Evolutionary conservation across 2,797 vertebrate species (phyloP), one percentile per base, ranked within the genome.

Genomic region (Esox lucius): DNA sequence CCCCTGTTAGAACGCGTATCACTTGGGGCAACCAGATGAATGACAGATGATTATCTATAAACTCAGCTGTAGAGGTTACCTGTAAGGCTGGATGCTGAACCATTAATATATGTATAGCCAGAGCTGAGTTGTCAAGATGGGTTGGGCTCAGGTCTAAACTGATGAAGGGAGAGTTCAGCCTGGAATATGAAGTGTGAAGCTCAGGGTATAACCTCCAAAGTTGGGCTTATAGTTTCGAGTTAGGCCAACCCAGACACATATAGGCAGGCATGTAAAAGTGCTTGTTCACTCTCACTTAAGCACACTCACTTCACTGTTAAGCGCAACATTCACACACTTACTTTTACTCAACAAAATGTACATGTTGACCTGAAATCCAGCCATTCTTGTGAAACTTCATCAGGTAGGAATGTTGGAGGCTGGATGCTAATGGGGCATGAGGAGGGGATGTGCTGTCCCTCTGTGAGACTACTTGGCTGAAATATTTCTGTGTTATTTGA

Each of bases 1-100:
- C 22, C 61, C 5, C 65, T 24, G 15, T 51, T 75, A 70, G 59
- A 5, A 62, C 17, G 56, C 64, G 22, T 69, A 81, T 39, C 48
- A 39, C 17, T 68, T 3, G 12, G n/a, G 68, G 76, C 51, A 62
- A 70, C 33, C 11, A n/a, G 33, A 26, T 71, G 22, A 76, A 39
- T 35, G 51, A 73, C 72, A 70, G n/a, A 24, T 75, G 48, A 24
- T 42, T 33, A 69, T 24, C 19, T 28, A 19, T n/a, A 39, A 75
- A 42, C 24, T 66, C 12, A 61, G 24, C 15, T 17, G 3, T 24
- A 7, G 28, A 15, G 15, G 17, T 33, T 26, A n/a, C 26, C 65
- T 26, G n/a, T 64, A 61, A 72, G 33, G 64, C 15, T 64, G 24
- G 26, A 26, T 24, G 11, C 15, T 33, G 15, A 31, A 66, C 64